A percentile compares a stretch with the other conserved stretches of the same genome.
phyloP scores from a whole-genome alignment of 2,888 invertebrate species.

The Hemaris fuciformis region DNA sequence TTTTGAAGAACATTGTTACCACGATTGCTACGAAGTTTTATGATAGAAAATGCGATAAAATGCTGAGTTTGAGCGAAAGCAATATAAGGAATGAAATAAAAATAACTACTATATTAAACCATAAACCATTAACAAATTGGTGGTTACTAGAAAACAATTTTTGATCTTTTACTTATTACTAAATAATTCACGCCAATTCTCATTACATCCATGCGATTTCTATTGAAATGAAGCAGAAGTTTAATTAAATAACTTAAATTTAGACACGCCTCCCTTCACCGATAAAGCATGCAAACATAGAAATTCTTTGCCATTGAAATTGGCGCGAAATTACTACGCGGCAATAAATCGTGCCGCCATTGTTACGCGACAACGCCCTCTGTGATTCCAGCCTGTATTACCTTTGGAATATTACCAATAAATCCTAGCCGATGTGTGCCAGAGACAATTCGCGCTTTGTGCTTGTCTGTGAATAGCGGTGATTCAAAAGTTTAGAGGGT shows the following conservation, averaged over 20 bases:
- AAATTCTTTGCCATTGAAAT: conserved; percentile 8
- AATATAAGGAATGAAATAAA: too few species aligned
- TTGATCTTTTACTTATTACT: too few species aligned
- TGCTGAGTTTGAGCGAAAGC: too few species aligned
- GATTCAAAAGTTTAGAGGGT: neutral
- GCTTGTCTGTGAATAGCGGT: neutral
- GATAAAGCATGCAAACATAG: conserved; percentile 8
- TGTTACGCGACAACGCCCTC: conserved; percentile 7
- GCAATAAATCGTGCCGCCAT: conserved; percentile 3
- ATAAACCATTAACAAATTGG: too few species aligned
- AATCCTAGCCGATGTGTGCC: conserved; percentile 6
- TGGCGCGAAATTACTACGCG: conserved; percentile 5
- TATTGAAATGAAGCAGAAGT: neutral
- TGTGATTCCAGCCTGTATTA: conserved; percentile 7
- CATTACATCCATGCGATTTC: neutral
- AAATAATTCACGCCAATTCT: neutral
- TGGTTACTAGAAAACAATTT: neutral
- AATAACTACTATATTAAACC: too few species aligned
- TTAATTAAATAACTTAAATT: neutral
- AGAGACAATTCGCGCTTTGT: conserved; percentile 7
- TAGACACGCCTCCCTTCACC: neutral
- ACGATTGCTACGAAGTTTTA: too few species aligned
- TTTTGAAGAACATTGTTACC: too few species aligned
- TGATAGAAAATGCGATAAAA: too few species aligned
- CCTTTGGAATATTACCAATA: conserved; percentile 10